phyloP scores from a whole-genome alignment of 2,797 vertebrate species.

The Phalanger gymnotis region DNA sequence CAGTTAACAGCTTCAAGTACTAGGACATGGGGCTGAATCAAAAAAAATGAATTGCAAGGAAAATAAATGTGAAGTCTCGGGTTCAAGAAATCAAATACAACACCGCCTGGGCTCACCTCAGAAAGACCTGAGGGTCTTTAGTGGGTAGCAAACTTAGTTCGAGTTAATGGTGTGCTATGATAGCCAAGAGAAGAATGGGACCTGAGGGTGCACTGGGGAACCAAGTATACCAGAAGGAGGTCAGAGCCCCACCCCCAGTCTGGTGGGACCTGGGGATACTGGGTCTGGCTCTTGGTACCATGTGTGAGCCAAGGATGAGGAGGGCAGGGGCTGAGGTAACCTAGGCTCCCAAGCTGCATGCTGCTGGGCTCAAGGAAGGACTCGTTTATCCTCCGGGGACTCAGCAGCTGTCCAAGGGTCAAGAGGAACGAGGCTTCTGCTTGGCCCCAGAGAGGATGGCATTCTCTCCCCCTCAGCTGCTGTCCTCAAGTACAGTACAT shows the following conservation, averaged over 20 bases:
- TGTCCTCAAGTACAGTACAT: no score
- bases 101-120: not conserved
- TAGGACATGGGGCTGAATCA: not conserved
- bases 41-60: not conserved
- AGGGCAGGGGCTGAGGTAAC: no score
- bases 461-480: no score
- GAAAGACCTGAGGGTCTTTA: not conserved
- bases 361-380: no score
- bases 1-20: not conserved
- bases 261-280: no score
- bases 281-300: not conserved
- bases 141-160: not conserved
- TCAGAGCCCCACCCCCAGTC: not conserved
- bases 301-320: not conserved
- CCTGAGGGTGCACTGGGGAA: no score
- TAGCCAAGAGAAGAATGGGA: not conserved
- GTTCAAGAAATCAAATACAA: not conserved
- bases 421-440: no score
- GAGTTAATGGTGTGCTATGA: not conserved
- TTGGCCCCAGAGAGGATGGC: no score
- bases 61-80: not conserved
- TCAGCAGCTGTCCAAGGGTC: no score
- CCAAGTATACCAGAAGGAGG: not conserved
- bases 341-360: not conserved
- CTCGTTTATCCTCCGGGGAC: no score